phyloP scores from a whole-genome alignment of 2,113 vertebrate genomes.

The Tamias sibiricus region DNA sequence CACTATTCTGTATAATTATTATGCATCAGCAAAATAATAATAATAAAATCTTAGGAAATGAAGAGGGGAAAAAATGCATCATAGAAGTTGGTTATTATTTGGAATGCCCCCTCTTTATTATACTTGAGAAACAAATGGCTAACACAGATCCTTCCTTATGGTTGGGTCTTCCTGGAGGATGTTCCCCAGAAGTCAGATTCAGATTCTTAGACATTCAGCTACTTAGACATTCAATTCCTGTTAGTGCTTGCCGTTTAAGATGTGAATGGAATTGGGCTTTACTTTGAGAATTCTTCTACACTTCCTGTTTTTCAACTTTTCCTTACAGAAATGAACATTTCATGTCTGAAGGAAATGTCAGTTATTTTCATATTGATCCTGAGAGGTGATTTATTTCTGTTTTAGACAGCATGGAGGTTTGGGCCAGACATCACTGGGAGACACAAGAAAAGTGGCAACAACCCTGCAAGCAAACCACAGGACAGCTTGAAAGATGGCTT shows the following conservation, averaged over 20 bases:
- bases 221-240: neutral
- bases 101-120: neutral
- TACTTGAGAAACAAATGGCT: neutral
- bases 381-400: constrained; percentile 57
- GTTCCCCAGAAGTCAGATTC: neutral
- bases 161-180: neutral
- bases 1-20: too few species aligned
- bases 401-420: constrained; percentile 31
- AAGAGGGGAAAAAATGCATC: neutral
- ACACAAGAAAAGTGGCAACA: neutral
- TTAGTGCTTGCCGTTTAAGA: neutral
- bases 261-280: neutral
- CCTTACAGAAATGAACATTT: constrained; percentile 56
- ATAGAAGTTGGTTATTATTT: neutral
- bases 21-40: too few species aligned
- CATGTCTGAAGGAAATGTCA: constrained; percentile 55
- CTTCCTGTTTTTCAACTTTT: neutral
- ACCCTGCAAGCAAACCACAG: neutral
- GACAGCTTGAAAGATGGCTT: constrained; percentile 9
- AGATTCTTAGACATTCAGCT: neutral
- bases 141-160: neutral
- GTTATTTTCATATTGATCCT: constrained; percentile 64
- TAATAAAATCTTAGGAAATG: too few species aligned
- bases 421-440: constrained; percentile 14
- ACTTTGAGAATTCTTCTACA: neutral